A percentile compares a stretch with the other conserved stretches of the same genome.
Conservation (phyloP, 2,113 vertebrate genomes). For the Nyctibius bracteatus region DNA sequence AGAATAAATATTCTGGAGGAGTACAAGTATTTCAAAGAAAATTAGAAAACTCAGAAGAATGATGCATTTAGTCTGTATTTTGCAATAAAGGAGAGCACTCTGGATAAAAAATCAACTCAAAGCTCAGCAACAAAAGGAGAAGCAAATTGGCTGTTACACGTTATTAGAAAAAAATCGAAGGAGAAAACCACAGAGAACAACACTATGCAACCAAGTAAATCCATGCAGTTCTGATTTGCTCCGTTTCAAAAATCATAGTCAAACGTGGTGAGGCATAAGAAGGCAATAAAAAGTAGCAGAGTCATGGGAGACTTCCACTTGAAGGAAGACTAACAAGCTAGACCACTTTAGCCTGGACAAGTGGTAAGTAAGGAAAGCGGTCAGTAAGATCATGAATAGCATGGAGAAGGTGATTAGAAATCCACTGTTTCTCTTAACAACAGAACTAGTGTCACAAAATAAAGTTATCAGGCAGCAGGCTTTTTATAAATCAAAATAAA, state of each 20-base stretch:
- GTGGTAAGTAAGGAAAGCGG: neutral
- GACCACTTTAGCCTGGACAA: neutral
- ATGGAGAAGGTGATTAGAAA: neutral
- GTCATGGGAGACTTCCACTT: neutral
- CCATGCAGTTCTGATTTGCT: neutral
- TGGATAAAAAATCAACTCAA: neutral
- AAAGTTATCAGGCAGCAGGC: neutral
- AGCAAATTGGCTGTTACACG: neutral
- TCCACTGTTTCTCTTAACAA: neutral
- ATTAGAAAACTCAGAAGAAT: neutral
- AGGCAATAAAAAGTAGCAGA: neutral
- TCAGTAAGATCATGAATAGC: neutral
- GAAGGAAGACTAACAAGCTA: neutral
- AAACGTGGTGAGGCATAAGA: neutral
- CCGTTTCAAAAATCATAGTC: neutral
- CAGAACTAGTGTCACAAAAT: neutral
- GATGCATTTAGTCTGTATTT: neutral
- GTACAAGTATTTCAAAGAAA: neutral
- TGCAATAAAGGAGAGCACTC: neutral
- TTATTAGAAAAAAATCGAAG: neutral
- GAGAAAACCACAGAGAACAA: neutral
- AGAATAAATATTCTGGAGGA: neutral
- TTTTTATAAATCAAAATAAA: neutral
- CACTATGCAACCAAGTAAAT: neutral
- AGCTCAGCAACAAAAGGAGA: neutral